Conservation (phyloP, 2,113 vertebrate species). For the Ploceus nigricollis region DNA sequence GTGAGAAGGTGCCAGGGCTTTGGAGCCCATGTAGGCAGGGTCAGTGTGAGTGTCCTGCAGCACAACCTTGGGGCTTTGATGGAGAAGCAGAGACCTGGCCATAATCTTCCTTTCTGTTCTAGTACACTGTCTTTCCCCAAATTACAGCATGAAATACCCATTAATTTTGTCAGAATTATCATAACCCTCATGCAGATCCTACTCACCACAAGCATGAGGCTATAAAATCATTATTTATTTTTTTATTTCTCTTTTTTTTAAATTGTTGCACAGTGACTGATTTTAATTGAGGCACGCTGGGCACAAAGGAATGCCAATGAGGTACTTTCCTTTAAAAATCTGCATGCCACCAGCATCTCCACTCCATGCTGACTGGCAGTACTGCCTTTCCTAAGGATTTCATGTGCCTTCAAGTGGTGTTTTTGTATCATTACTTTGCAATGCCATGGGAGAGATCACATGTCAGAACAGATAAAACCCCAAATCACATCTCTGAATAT, state of each 20-base stretch:
- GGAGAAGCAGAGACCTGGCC: neutral
- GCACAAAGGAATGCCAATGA: neutral
- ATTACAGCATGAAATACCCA: neutral
- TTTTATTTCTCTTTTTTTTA: neutral
- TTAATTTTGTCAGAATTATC: neutral
- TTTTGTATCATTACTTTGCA: neutral
- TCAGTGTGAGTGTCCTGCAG: neutral
- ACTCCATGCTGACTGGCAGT: neutral
- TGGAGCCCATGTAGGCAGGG: neutral
- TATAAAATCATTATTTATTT: neutral
- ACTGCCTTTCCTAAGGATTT: neutral
- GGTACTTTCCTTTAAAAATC: neutral
- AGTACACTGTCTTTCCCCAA: neutral
- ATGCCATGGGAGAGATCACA: neutral
- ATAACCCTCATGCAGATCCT: neutral
- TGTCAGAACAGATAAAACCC: neutral
- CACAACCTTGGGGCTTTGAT: neutral
- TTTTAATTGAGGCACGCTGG: neutral
- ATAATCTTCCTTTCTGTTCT: neutral
- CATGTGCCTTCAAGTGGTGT: neutral
- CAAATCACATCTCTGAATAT: neutral
- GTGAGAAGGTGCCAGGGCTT: neutral
- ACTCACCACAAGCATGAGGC: neutral
- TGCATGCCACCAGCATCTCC: neutral
- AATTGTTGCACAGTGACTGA: neutral